Evolutionary conservation across 2,113 vertebrate species (phyloP).

Genomic region (Erythrolamprus reginae): DNA sequence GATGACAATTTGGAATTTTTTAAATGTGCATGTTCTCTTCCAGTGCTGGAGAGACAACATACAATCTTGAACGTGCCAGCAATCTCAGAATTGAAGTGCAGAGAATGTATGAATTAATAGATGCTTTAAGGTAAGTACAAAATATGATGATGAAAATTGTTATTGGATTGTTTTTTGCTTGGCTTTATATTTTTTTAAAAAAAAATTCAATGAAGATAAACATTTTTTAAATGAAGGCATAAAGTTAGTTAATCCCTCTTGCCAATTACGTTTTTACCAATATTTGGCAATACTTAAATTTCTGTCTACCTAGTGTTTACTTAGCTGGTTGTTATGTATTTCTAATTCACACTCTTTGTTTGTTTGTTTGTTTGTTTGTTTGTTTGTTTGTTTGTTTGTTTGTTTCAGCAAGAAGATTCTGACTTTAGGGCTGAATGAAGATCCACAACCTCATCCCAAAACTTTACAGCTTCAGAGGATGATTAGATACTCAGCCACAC

Average conservation of each 20-base stretch:
- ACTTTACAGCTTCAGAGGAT: conserved; percentile 88
- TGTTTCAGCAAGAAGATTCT: conserved; percentile 91
- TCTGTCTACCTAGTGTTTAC: background rate
- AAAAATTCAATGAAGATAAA: background rate
- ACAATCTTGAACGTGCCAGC: conserved; percentile 81
- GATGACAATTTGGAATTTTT: background rate
- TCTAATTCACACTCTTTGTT: background rate
- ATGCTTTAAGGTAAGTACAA: conserved; percentile 84
- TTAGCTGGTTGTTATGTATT: conserved; percentile 17
- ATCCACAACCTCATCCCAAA: conserved; percentile 84
- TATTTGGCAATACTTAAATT: background rate
- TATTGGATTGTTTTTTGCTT: background rate
- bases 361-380: conserved; percentile 44
- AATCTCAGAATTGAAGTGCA: conserved; percentile 89
- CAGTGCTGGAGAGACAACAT: conserved; percentile 91
- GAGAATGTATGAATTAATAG: conserved; percentile 92
- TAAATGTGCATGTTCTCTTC: conserved; percentile 34
- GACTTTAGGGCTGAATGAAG: conserved; percentile 82
- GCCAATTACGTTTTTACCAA: background rate
- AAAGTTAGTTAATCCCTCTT: background rate
- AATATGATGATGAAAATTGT: background rate
- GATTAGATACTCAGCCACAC: conserved; percentile 90
- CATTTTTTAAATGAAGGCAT: background rate
- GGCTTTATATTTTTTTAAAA: background rate
- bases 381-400: conserved; percentile 34